Evolutionary conservation across 2,888 invertebrate species (phyloP), one percentile per base, ranked within the genome.

Genomic region (Drosophila aldrichi): DNA sequence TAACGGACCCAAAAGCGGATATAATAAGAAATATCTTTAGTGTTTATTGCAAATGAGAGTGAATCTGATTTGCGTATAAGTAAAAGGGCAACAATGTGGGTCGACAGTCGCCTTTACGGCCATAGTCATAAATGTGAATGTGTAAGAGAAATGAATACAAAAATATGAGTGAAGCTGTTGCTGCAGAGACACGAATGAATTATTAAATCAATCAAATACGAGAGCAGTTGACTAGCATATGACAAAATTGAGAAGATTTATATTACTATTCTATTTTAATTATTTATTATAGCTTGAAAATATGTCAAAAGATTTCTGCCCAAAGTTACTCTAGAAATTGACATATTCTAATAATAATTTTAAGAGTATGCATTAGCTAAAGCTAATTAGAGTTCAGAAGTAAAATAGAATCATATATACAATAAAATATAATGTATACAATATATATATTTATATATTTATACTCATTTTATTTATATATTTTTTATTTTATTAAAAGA

Each of bases 21-120:
- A 67, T 77, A 38, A 9, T 68, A 48, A 54, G 6, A 7, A 46
- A 52, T 52, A 25, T 25, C 7, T 25, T 6, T 34, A 34, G 43
- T 10, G 14, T 49, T 58, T 36, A 18, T 38, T 14, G 38, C 52
- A 57, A 84, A 67, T 77, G 72, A 88, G 82, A 88, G 86, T 74
- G 74, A 85, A 70, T 71, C 52, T 78, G 78, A 52, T 70, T 43
- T 25, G 7, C 46, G 51, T 58, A 25, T 40, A 14, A 40, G 40
- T 40, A 29, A 40, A 38, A 36, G 40, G 54, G 38, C 52, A 38
- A 10, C 12, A 40, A 54, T 34, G 40, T 54, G 22, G 54, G 38
- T 40, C 25, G 22, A 25, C 9, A 36, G 14, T 36, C 22, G 22
- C 9, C 8, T 9, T 5, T 20, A 22, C 36, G 36, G 36, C 14